Conservation (phyloP, 2,888 invertebrate species). For the Drymonia ruficornis region DNA sequence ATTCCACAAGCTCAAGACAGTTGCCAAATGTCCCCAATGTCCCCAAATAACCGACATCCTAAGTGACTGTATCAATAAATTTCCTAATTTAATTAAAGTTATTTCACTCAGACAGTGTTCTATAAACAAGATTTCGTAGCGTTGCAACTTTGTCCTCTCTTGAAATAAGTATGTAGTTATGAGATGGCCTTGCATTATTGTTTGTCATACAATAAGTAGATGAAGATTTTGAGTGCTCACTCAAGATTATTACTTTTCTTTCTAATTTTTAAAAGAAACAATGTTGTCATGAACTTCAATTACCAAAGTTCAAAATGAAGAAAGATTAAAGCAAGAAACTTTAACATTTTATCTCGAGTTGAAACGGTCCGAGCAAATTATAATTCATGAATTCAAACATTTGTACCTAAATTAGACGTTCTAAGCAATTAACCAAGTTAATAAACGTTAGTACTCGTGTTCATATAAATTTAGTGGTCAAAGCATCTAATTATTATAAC, state of each 20-base stretch:
- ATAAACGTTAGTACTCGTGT: slow-evolving; percentile 28
- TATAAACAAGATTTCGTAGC: slow-evolving; percentile 50
- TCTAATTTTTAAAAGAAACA: slow-evolving; percentile 1
- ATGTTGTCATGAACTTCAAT: background rate
- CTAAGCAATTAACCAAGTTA: slow-evolving; percentile 34
- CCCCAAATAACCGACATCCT: slow-evolving; percentile 43
- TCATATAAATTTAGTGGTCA: slow-evolving; percentile 10
- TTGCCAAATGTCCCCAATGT: slow-evolving; percentile 53
- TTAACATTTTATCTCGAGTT: slow-evolving; percentile 18
- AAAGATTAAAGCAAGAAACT: slow-evolving; percentile 20
- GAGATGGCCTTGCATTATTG: background rate
- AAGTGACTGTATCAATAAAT: slow-evolving; percentile 59
- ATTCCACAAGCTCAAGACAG: slow-evolving; percentile 29
- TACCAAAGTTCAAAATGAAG: slow-evolving; percentile 14
- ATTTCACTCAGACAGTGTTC: slow-evolving; percentile 46
- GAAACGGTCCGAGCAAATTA: slow-evolving; percentile 22
- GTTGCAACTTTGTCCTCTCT: slow-evolving; percentile 45
- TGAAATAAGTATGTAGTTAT: background rate
- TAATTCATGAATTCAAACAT: slow-evolving; percentile 38
- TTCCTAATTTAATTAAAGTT: slow-evolving; percentile 72
- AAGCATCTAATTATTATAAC: slow-evolving; percentile 4
- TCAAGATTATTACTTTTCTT: slow-evolving; percentile 18
- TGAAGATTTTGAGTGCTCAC: slow-evolving; percentile 13
- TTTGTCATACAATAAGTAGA: background rate
- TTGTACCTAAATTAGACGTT: slow-evolving; percentile 25